Evolutionary conservation across 2,797 vertebrate species (phyloP), one percentile per base, ranked within the genome.

Genomic region (Gymnoscopelus braueri): DNA sequence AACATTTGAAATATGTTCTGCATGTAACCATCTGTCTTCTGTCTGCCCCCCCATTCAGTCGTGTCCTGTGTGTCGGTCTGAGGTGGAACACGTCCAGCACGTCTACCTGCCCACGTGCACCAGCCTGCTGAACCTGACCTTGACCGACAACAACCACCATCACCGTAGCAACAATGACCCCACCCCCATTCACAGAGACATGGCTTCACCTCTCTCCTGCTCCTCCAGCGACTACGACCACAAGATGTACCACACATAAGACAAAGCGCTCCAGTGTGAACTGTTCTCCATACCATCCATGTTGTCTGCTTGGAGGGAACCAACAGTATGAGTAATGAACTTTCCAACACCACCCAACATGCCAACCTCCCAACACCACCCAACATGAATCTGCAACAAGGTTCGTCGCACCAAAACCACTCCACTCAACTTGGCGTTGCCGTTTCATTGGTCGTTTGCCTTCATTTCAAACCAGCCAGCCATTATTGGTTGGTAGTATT

Each of bases 51-150:
- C 3, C 32, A 44, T 3, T 1, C 88, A 99, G 98, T 89, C 88
- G 0, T 99, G 98, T 85, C 98, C 98, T 0, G 96, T 99, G 74
- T 99, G 98, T 86, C 95, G 98, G 60, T 96, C 96, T 0, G 93
- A 88, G 1, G 96, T 99, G 77, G 96, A 97, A 61, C 96, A 97
- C 2, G 94, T 99, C 65, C 98, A 99, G 92, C 97, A 99, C 0
- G 92, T 99, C 82, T 99, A 97, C 83, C 91, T 99, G 84, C 98
- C 98, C 70, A 98, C 97, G 35, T 97, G 98, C 91, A 96, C 96
- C 89, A 99, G 97, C 87, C 94, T 99, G 7, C 95, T 99, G 72
- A 98, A 94, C 84, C 93, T 99, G 77, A 94, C 95, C 55, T 86
- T 96, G 72, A 92, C 82, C 0, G 85, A 91, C 87, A 91, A 91